phyloP scores from a whole-genome alignment of 2,888 invertebrate species.

The Drosophila helvetica region DNA sequence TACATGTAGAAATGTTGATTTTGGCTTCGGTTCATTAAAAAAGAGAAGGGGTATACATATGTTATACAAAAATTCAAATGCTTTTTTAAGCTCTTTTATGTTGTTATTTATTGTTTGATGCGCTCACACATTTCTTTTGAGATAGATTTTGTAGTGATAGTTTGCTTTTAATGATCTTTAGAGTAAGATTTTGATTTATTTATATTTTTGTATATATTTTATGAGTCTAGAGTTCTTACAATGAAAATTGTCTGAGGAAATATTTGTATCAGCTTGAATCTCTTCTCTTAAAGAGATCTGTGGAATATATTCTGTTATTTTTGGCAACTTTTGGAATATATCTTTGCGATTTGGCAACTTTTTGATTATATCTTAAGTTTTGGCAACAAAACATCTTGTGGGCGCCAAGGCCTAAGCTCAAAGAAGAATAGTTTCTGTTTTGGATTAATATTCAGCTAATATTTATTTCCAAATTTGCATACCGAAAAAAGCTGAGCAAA shows the following conservation, averaged over 20 bases:
- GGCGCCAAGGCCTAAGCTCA: slow-evolving; percentile 13
- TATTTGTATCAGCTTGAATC: background rate
- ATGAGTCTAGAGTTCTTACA: background rate
- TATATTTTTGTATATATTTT: background rate
- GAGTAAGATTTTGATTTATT: background rate
- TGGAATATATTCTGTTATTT: slow-evolving; percentile 5
- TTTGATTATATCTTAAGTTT: slow-evolving; percentile 19
- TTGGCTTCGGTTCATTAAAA: slow-evolving; percentile 13
- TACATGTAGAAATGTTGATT: slow-evolving; percentile 26
- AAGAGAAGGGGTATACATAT: background rate
- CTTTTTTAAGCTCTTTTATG: slow-evolving; percentile 45
- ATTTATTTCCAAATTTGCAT: background rate
- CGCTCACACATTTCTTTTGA: background rate
- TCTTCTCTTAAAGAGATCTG: background rate
- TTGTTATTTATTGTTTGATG: slow-evolving; percentile 7
- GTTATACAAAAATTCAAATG: slow-evolving; percentile 44
- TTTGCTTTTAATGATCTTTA: background rate
- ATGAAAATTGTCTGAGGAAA: background rate
- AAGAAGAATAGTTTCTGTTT: background rate
- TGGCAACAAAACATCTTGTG: slow-evolving; percentile 20
- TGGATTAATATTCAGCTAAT: slow-evolving; percentile 2
- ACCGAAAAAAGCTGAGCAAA: background rate
- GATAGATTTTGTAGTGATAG: slow-evolving; percentile 11
- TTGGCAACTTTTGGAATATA: slow-evolving; percentile 29
- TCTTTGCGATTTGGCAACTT: slow-evolving; percentile 24